phyloP scores from a whole-genome alignment of 2,888 invertebrate genomes.

The Latrodectus hesperus region DNA sequence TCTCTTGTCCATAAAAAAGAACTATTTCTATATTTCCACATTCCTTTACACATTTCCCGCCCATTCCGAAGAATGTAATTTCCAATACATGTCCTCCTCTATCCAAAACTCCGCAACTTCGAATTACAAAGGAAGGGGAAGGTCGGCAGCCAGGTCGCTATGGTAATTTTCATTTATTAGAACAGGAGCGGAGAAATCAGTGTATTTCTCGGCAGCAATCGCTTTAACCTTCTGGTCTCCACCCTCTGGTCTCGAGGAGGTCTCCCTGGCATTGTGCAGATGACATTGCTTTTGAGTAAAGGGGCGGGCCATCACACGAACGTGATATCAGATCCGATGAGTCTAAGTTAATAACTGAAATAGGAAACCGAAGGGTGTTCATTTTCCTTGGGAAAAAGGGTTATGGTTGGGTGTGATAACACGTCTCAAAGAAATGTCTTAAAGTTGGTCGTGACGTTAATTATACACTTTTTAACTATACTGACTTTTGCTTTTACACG shows the following conservation, averaged over 20 bases:
- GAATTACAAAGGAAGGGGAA: slow-evolving; percentile 16
- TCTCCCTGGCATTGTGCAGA: not conserved
- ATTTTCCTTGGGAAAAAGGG: not conserved
- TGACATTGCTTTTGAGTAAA: not conserved
- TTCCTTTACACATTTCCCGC: not conserved
- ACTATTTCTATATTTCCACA: not conserved
- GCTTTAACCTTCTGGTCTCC: slow-evolving; percentile 1
- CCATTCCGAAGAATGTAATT: not conserved
- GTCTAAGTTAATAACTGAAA: not conserved
- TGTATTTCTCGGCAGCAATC: not conserved
- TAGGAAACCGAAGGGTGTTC: not conserved
- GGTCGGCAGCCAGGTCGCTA: slow-evolving; percentile 43
- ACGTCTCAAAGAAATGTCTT: not conserved
- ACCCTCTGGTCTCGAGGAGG: slow-evolving; percentile 2
- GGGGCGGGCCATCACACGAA: not conserved
- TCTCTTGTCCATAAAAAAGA: no score
- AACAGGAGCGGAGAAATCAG: not conserved
- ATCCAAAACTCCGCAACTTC: not conserved
- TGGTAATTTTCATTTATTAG: slow-evolving; percentile 31
- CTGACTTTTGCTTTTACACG: no score
- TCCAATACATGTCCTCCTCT: not conserved
- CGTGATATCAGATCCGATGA: not conserved
- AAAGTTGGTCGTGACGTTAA: no score
- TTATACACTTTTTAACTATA: no score
- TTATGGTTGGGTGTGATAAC: not conserved